These are phyloP conservation scores for Embidobia sp. DNA, from an alignment of 2,888 invertebrate genomes.

Conservation along the genomic window DNA sequence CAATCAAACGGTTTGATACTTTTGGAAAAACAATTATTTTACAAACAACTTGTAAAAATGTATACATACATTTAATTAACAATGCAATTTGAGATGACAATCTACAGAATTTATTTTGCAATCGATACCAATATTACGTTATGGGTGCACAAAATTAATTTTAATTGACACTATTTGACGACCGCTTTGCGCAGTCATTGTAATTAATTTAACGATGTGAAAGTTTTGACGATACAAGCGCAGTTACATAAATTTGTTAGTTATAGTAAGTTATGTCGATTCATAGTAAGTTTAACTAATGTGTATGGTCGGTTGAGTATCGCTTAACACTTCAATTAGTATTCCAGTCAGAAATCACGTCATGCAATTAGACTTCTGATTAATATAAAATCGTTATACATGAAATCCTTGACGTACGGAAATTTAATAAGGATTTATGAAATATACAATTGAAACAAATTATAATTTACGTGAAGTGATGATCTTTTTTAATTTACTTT, in stretches of 20 bases:
- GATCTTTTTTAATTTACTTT: too few relatives aligned
- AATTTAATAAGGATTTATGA: too few relatives aligned
- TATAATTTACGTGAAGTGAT: too few relatives aligned
- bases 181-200: not conserved
- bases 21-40: too few relatives aligned
- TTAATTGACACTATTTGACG: not conserved
- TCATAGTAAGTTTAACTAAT: constrained; percentile 24
- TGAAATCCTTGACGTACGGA: not conserved
- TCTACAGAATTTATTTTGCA: not conserved
- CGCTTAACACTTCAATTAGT: constrained; percentile 39
- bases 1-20: too few relatives aligned
- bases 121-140: not conserved
- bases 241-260: constrained; percentile 14
- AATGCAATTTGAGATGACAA: too few relatives aligned
- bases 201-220: constrained; percentile 8
- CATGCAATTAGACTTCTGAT: constrained; percentile 16
- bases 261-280: constrained; percentile 15
- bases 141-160: not conserved
- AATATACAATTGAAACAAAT: not conserved
- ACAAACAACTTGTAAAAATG: too few relatives aligned
- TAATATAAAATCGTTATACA: constrained; percentile 6
- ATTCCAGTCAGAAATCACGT: constrained; percentile 9
- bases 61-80: too few relatives aligned
- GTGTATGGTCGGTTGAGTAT: constrained; percentile 17
- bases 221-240: not conserved